Base-by-base conservation (phyloP, 1,140 invertebrate genomes). In the Orius laevigatus region DNA sequence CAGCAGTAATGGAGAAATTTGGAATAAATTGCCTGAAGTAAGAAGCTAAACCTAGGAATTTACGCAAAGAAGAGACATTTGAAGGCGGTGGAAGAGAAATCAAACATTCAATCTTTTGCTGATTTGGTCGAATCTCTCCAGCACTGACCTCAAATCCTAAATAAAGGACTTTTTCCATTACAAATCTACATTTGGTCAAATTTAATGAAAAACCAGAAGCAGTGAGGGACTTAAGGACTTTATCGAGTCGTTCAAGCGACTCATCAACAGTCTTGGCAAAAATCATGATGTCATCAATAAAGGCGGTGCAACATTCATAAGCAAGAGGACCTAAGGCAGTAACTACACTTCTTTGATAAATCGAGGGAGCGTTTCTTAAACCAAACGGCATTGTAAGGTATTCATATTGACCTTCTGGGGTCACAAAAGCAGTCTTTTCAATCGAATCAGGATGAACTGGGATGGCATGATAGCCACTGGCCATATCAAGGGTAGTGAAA, bases 351-450 rank as follows among this genome's bases (percentile, higher is more conserved):
- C 61, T 41, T 52, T 65, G 61, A 52, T 71, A 72, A 12, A 63
- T 59, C 11, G 61, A 55, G 10, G 62, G 60, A 16, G 62, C 59
- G 54, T 66, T 68, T 14, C 46, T 49, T 15, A 70, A 51, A 31
- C 69, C 69, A 53, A 70, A 70, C 14, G 66, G 62, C 56, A 71
- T 60, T 11, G 48, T 32, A 2, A 57, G 49, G 43, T 58, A 68
- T 55, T 70, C 57, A 43, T 54, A 71, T 19, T 61, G 58, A 4
- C 65, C 64, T 20, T 62, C 56, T 8, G 59, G 58, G 1, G 63
- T 65, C 15, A 61, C 53, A 50, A 70, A 69, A 1, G 63, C 62
- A 9, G 69, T 71, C 41, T 65, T 64, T 18, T 64, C 46, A 16
- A 57, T 63, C 15, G 63, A 62, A 2, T 62, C 52, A 39, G 49